A percentile compares a stretch with the other conserved stretches of the same genome.
These are phyloP conservation scores for Parambassis ranga DNA, from an alignment of 2,797 vertebrate genomes.

Conservation along the genomic window DNA sequence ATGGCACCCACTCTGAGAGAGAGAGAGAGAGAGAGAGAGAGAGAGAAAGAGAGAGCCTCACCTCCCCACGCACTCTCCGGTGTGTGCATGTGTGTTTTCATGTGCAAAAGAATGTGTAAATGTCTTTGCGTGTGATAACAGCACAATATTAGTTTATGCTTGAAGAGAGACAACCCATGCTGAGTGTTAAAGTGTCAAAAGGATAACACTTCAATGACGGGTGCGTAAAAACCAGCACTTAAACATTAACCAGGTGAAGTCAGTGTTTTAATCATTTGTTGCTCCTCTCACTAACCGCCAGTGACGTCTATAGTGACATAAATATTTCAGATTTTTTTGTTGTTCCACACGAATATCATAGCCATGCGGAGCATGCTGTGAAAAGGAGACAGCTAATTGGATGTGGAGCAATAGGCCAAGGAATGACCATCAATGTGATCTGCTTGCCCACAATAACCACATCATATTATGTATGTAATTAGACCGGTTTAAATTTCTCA, in stretches of 20 bases:
- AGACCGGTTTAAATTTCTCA: slow-evolving; percentile 18
- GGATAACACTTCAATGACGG: not conserved
- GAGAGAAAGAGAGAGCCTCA: slow-evolving; percentile 40
- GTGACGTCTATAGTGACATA: not conserved
- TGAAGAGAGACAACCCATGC: slow-evolving; percentile 15
- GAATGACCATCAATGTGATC: slow-evolving; percentile 34
- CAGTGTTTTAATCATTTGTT: slow-evolving; percentile 33
- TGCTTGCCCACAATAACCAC: slow-evolving; percentile 31
- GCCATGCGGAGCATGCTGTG: not conserved
- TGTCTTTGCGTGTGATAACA: not conserved
- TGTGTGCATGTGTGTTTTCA: not conserved
- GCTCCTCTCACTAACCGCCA: not conserved
- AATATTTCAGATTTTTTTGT: slow-evolving; percentile 25
- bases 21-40: too few species aligned
- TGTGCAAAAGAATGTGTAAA: slow-evolving; percentile 32
- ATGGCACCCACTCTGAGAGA: slow-evolving; percentile 62
- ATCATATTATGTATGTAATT: slow-evolving; percentile 23
- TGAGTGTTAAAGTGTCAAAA: slow-evolving; percentile 30
- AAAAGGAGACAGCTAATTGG: slow-evolving; percentile 9
- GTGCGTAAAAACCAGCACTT: not conserved
- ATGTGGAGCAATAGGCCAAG: too few species aligned
- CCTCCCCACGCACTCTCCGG: slow-evolving; percentile 25
- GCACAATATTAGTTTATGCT: slow-evolving; percentile 3
- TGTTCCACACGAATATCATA: not conserved
- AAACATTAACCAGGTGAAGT: slow-evolving; percentile 30